Evolutionary conservation across 2,797 vertebrate genomes (phyloP).

Genomic region (Percopsis omiscomaycus): DNA sequence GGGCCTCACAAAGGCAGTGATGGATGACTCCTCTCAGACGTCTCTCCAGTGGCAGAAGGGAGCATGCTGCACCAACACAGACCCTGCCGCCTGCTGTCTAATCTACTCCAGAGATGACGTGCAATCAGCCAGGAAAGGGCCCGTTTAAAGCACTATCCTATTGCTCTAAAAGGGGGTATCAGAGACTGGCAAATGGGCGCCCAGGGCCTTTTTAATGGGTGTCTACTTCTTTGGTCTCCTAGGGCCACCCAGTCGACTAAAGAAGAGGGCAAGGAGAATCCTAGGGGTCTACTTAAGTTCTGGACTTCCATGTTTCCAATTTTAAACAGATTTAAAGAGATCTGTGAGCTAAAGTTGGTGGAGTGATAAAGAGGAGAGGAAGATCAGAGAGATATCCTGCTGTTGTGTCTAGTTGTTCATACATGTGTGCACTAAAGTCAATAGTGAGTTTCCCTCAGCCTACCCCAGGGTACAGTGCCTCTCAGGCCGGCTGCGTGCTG

Average conservation of each 20-base stretch:
- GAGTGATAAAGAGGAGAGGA: slow-evolving; percentile 30
- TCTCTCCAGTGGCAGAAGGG: slow-evolving; percentile 65
- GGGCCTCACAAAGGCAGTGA: slow-evolving; percentile 62
- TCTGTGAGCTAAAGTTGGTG: slow-evolving; percentile 34
- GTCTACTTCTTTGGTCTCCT: slow-evolving; percentile 47
- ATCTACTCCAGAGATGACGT: slow-evolving; percentile 63
- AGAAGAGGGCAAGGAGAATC: slow-evolving; percentile 31
- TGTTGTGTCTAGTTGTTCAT: background rate
- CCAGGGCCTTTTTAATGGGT: slow-evolving; percentile 62
- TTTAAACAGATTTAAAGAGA: slow-evolving; percentile 55
- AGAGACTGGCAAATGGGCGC: slow-evolving; percentile 53
- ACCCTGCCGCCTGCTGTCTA: slow-evolving; percentile 57
- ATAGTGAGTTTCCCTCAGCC: background rate
- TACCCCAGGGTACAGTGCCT: background rate
- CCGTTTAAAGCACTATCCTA: slow-evolving; percentile 58
- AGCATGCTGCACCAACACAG: slow-evolving; percentile 51
- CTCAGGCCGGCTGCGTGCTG: background rate
- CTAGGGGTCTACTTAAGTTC: slow-evolving; percentile 53
- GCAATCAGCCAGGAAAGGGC: slow-evolving; percentile 56
- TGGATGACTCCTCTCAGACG: slow-evolving; percentile 67
- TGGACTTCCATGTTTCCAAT: slow-evolving; percentile 54
- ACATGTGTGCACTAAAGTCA: background rate
- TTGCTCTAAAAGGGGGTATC: slow-evolving; percentile 47
- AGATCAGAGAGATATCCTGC: slow-evolving; percentile 29
- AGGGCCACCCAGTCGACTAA: slow-evolving; percentile 30